Evolutionary conservation across 2,113 vertebrate genomes (phyloP).

Genomic region (Phalacrocorax brasilianus): DNA sequence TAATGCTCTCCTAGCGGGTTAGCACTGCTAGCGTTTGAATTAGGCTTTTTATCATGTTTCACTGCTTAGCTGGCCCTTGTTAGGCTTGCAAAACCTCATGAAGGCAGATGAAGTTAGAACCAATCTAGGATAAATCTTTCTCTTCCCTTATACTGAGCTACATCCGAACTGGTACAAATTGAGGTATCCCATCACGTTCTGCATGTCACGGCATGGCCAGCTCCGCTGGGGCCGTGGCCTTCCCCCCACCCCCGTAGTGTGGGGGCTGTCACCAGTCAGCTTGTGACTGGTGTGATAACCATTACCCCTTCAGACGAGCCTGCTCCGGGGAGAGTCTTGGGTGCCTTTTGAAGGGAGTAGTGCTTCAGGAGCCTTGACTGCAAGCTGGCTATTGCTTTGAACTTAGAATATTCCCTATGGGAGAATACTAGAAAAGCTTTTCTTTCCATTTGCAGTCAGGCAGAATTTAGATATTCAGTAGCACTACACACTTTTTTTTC

Average conservation of each 20-base stretch:
- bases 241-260: no score
- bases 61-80: background rate
- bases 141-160: background rate
- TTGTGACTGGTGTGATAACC: background rate
- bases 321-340: background rate
- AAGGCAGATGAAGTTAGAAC: background rate
- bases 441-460: background rate
- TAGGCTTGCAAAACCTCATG: background rate
- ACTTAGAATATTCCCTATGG: background rate
- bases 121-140: background rate
- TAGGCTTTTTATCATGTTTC: background rate
- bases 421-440: background rate
- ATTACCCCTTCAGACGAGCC: background rate
- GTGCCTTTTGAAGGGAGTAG: background rate
- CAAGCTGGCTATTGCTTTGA: background rate
- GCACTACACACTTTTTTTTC: background rate
- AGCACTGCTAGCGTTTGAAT: background rate
- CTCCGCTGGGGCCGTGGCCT: background rate
- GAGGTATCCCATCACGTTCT: background rate
- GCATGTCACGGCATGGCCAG: accelerated
- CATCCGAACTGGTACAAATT: background rate
- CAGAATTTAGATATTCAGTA: background rate
- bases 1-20: background rate
- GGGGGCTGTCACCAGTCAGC: background rate
- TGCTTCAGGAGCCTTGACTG: background rate